These are phyloP conservation scores for Drosophila subpulchrella DNA, from an alignment of 1,140 invertebrate genomes.

Conservation along the genomic window DNA sequence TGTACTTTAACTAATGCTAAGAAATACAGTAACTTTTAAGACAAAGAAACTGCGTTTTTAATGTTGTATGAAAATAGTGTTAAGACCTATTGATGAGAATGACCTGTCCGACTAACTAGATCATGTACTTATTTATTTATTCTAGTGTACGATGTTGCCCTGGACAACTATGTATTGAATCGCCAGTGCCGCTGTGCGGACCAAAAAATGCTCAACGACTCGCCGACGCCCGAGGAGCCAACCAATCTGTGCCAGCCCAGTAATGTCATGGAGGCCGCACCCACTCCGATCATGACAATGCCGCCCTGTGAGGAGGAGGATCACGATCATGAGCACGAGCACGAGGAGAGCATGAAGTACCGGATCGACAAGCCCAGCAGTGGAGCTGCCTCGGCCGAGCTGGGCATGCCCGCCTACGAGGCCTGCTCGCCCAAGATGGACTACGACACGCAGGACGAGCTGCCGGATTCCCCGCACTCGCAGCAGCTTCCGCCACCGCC, in stretches of 20 bases:
- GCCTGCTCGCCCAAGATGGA: conserved; percentile 71
- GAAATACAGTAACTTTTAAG: conserved; percentile 73
- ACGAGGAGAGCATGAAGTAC: conserved; percentile 64
- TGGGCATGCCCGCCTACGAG: conserved; percentile 68
- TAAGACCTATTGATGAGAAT: conserved; percentile 1
- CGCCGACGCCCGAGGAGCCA: conserved; percentile 67
- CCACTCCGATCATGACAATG: conserved; percentile 44
- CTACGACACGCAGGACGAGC: conserved; percentile 70
- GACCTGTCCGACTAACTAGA: background rate
- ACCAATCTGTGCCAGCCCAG: conserved; percentile 67
- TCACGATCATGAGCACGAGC: conserved; percentile 29
- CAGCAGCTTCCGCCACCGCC: conserved; percentile 54
- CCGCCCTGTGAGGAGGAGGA: conserved; percentile 61
- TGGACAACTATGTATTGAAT: conserved; percentile 66
- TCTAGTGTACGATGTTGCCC: conserved; percentile 63
- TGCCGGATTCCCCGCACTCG: conserved; percentile 67
- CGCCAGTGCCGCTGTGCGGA: conserved; percentile 67
- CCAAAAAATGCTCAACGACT: conserved; percentile 61
- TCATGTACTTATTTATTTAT: conserved; percentile 4
- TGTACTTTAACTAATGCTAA: conserved; percentile 79
- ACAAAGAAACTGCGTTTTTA: conserved; percentile 25
- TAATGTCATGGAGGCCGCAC: conserved; percentile 42
- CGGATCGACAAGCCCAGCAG: conserved; percentile 67
- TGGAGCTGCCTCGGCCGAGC: conserved; percentile 59
- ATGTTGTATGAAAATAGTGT: conserved; percentile 3